Evolutionary conservation across 2,888 invertebrate genomes (phyloP), one percentile per base, ranked within the genome.

Genomic region (Rotaria macrura): DNA sequence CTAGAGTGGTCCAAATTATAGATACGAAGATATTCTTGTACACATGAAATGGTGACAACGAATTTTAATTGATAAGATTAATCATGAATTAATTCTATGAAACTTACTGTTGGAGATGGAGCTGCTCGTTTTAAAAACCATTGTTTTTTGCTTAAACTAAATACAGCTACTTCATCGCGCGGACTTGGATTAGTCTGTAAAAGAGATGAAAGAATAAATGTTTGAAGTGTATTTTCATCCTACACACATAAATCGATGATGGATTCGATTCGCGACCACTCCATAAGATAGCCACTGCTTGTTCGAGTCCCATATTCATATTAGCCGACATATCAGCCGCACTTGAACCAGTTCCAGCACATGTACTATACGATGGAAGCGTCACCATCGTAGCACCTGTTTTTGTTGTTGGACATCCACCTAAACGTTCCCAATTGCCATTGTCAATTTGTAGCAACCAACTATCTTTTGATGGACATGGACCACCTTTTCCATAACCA

Each of bases 401-500:
- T 40, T 79, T 79, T 25, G 79, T 79, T 43, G 79, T 17, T 79
- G 79, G 79, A 79, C 79, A 79, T 40, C 43, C 79, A n/a, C 43
- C 25, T 14, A 79, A 43, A 23, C 79, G 79, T 79, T 79, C 79
- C 79, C 79, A 79, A 25, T 79, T 40, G 25, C 79, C 79, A 79
- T n/a, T 9, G 43, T 79, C 79, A 43, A 79, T 79, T 17, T 43
- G 6, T 43, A 79, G n/a, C n/a, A 79, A 43, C 79, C 79, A 79
- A 43, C 43, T 6, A 79, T 79, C 79, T 79, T 79, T 79, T 12
- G 79, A 79, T 12, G 79, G 79, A 43, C 79, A 79, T 79, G 79
- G 79, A 43, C 79, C 79, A 14, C 79, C 79, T 43, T 79, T 79
- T 79, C n/a, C 79, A 43, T 79, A 79, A 79, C 79, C 79, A 79